Evolutionary conservation across 2,797 vertebrate species (phyloP).

Genomic region (Amblyopsis hoosieri): DNA sequence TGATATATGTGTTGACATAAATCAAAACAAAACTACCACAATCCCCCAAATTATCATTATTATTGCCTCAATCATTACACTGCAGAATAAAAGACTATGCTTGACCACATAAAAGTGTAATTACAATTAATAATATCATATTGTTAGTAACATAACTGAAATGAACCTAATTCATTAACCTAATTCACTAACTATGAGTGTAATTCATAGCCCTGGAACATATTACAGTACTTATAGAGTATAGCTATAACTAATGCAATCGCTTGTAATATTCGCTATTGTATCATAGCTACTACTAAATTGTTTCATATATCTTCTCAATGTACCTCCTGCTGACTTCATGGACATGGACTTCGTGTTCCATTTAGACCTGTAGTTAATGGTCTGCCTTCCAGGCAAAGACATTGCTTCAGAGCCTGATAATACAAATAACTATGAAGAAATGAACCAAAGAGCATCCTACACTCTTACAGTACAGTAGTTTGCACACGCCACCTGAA

Average conservation of each 20-base stretch:
- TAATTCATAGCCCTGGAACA: not conserved
- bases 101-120: slow-evolving; percentile 3
- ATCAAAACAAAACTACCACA: slow-evolving; percentile 22
- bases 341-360: too few species aligned
- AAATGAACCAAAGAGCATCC: too few species aligned
- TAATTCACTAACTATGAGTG: too few species aligned
- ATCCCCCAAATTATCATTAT: slow-evolving; percentile 30
- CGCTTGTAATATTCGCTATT: not conserved
- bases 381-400: too few species aligned
- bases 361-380: too few species aligned
- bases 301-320: not conserved
- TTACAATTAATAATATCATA: not conserved
- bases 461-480: slow-evolving; percentile 1
- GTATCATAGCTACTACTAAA: slow-evolving; percentile 2
- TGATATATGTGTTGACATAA: slow-evolving; percentile 28
- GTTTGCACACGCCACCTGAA: too few species aligned
- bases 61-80: slow-evolving; percentile 22
- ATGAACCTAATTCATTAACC: too few species aligned
- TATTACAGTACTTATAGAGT: not conserved
- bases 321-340: too few species aligned
- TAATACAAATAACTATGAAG: too few species aligned
- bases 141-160: not conserved
- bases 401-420: too few species aligned
- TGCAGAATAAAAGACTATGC: slow-evolving; percentile 13
- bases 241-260: not conserved